Evolutionary conservation across 2,888 invertebrate species (phyloP), one percentile per base, ranked within the genome.

Genomic region (Uropetala carovei): DNA sequence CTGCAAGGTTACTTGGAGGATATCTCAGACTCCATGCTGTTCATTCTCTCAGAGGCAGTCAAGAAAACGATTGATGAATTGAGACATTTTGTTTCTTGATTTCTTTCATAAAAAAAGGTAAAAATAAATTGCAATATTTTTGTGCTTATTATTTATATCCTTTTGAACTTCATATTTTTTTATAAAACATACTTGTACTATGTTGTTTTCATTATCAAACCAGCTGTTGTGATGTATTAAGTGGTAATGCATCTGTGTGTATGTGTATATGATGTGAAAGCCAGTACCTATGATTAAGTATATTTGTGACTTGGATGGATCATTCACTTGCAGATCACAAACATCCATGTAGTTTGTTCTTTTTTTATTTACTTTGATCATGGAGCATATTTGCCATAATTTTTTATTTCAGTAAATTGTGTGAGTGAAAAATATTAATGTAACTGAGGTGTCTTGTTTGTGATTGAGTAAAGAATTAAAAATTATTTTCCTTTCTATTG

Each of bases 401-500:
- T 43, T 1, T 43, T 43, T 3, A 43, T 43, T 3, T 5, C 43
- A 43, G 43, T 43, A 43, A 43, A 27, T 16, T 68, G 68, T 68
- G 59, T 89, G 89, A 14, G 9, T 89, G 89, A 64, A 43, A 83
- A 60, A 43, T 64, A 64, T 89, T 75, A 27, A 27, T 75, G 75
- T 75, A 75, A 22, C 9, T 9, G 27, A 68, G 64, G 16, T 27
- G 18, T 68, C n/a, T 43, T 68, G 16, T 64, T 89, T 89, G 64
- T 68, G 68, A 89, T 64, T 43, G 8, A 89, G 64, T 89, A 89
- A 64, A 89, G 43, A 57, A 56, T 83, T 18, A 83, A 57, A 83
- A 56, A 56, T 43, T 43, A 43, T 43, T 43, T 43, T 43, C 43
- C 43, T 43, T 43, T 43, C 43, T 43, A 43, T 43, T 43, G 43